Percentiles rank a stretch among this genome's conserved stretches.
These are phyloP conservation scores for Caenorhabditis sp. DNA, from an alignment of 2,888 invertebrate genomes.

Conservation along the genomic window DNA sequence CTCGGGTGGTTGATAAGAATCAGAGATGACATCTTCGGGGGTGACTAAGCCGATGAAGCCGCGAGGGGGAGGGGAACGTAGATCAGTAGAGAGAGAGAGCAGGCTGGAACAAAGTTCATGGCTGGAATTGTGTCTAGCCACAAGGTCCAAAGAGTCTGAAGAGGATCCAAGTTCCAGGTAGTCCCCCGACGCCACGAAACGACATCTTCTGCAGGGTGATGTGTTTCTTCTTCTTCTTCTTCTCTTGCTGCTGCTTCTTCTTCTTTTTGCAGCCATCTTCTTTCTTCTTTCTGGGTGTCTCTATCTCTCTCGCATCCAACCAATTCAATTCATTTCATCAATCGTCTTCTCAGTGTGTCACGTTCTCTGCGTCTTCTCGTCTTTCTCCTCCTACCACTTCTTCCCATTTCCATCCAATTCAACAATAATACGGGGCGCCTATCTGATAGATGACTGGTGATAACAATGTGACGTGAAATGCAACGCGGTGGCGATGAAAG, in stretches of 20 bases:
- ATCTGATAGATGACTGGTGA: slow-evolving; percentile 61
- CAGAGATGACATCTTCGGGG: neutral
- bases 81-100: too few relatives aligned
- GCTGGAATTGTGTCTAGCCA: too few relatives aligned
- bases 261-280: slow-evolving; percentile 41
- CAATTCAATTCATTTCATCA: slow-evolving; percentile 58
- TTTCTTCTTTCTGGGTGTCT: slow-evolving; percentile 26
- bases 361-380: slow-evolving; percentile 25
- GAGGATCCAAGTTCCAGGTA: neutral
- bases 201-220: too few relatives aligned
- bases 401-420: slow-evolving; percentile 50
- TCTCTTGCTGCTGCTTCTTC: slow-evolving; percentile 6
- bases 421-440: slow-evolving; percentile 61
- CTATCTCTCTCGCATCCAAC: slow-evolving; percentile 33
- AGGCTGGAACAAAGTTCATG: too few relatives aligned
- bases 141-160: too few relatives aligned
- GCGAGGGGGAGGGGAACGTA: too few relatives aligned
- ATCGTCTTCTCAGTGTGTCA: slow-evolving; percentile 28
- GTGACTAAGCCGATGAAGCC: too few relatives aligned
- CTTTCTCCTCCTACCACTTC: slow-evolving; percentile 22
- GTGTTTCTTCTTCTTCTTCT: slow-evolving; percentile 2
- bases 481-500: slow-evolving; percentile 29
- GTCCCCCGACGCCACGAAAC: neutral
- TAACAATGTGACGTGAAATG: slow-evolving; percentile 60
- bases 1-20: neutral